Base-by-base conservation (phyloP, 1,140 invertebrate genomes). In the Gryon sp. region DNA sequence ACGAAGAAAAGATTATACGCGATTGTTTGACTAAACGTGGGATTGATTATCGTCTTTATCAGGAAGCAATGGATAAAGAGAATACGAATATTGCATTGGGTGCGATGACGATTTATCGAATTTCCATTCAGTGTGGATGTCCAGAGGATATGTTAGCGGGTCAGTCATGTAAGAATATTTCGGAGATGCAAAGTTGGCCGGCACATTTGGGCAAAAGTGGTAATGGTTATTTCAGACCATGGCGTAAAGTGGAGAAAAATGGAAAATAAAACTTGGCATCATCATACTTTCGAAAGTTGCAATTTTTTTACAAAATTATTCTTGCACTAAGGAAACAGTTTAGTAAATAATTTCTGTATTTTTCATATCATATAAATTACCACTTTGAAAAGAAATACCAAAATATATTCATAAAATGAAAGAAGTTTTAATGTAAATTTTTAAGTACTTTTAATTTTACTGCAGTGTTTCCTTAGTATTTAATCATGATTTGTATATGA, bases 21-120 rank as follows among this genome's bases (percentile, higher is more conserved):
- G 86, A 86, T 55, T 92, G 90, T 78, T 80, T 90, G 52, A 63
- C 80, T 2, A 84, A 87, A 55, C 82, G 89, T 24, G 87, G 84
- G 8, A 48, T 88, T 19, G 80, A 88, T 80, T 86, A 87, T 38
- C 80, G 83, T 38, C 41, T 80, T 8, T 81, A 86, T 36, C 77
- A 86, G 34, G 87, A 89, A 76, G 69, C 76, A 0, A 86, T 80
- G 28, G 87, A 89, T 30, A 84, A 87, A 40, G 84, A 90, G 76
- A 86, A 90, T 46, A 41, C 76, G 0, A 86, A 86, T 60, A 80
- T 90, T 14, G 82, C 84, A 20, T 63, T 91, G 2, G 90, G 90
- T 2, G 89, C 91, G 82, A 89, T 91, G 89, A 91, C 90, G 2
- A 80, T 91, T 34, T 91, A 91, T 45, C 87, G 91, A 75, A 81